phyloP scores from a whole-genome alignment of 2,797 vertebrate genomes.

The Capromys pilorides region DNA sequence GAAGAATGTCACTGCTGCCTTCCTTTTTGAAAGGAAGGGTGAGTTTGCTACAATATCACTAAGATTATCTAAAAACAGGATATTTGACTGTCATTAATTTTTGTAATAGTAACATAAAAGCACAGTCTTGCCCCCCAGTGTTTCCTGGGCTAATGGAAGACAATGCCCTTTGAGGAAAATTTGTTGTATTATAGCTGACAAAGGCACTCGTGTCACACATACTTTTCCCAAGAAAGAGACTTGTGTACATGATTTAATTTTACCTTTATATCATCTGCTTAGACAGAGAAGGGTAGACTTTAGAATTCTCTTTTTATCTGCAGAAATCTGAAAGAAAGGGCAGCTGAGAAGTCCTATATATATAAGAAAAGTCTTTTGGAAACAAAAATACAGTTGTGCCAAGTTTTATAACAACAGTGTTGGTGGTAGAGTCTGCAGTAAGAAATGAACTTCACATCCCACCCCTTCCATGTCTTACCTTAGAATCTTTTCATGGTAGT shows the following conservation, averaged over 20 bases:
- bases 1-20: conserved; percentile 14
- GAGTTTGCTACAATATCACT: not conserved
- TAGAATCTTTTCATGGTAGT: not conserved
- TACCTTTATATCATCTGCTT: not conserved
- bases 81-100: conserved; percentile 19
- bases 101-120: conserved; percentile 21
- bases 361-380: conserved; percentile 35
- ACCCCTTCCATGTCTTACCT: not conserved
- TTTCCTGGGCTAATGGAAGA: conserved; percentile 2
- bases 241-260: conserved; percentile 29
- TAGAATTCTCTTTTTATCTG: conserved; percentile 38
- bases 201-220: not conserved
- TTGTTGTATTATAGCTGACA: conserved; percentile 35
- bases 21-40: conserved; percentile 37
- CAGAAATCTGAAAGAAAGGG: conserved; percentile 43
- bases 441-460: not conserved
- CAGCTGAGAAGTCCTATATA: too few relatives aligned
- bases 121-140: not conserved
- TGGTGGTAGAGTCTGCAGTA: not conserved
- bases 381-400: conserved; percentile 11
- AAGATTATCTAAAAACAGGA: conserved; percentile 20
- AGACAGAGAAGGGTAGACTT: not conserved
- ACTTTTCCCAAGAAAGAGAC: conserved; percentile 42
- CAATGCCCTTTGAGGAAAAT: not conserved
- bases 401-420: not conserved